Conservation (phyloP, 2,113 vertebrate genomes). For the Onychostoma macrolepis region DNA sequence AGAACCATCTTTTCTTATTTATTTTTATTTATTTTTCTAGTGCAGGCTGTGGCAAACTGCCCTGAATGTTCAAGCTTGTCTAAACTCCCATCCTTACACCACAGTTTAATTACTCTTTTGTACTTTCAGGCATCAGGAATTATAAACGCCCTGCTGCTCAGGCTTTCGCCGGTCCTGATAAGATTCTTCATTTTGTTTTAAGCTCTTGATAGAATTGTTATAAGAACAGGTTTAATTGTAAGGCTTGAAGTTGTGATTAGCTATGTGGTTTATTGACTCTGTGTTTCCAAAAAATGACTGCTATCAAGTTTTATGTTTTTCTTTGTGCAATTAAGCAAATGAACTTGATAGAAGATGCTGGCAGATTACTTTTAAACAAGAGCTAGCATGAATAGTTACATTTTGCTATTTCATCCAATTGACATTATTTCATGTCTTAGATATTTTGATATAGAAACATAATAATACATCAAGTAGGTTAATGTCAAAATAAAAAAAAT, state of each 20-base stretch:
- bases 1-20: too few species aligned
- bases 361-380: background rate
- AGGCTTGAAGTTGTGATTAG: background rate
- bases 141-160: background rate
- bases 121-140: conserved; percentile 1
- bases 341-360: background rate
- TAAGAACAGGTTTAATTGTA: background rate
- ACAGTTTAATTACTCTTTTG: background rate
- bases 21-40: too few species aligned
- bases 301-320: background rate
- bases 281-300: background rate
- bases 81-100: background rate
- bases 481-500: background rate
- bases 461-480: background rate
- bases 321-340: background rate
- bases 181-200: background rate
- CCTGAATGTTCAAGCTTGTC: background rate
- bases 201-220: background rate
- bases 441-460: background rate
- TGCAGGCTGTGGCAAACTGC: background rate
- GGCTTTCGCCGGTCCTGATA: background rate
- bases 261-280: background rate
- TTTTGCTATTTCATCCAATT: background rate
- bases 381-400: background rate
- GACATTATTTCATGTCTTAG: background rate